A percentile compares a stretch with the other conserved stretches of the same genome.
These are phyloP conservation scores for Muraenolepis orangiensis DNA, from an alignment of 2,797 vertebrate species.

Conservation along the genomic window DNA sequence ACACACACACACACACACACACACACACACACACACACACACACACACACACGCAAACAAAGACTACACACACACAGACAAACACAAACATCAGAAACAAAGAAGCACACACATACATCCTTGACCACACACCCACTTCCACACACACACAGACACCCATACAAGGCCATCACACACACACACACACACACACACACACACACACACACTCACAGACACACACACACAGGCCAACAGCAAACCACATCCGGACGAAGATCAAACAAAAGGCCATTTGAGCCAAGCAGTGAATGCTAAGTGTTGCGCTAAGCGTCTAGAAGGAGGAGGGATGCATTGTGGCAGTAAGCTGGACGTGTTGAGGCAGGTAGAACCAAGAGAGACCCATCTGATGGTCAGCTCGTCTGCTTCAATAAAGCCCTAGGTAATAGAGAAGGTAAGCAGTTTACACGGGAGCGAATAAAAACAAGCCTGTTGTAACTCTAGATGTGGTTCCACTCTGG, in stretches of 20 bases:
- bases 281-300: constrained; percentile 32
- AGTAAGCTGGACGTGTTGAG: constrained; percentile 50
- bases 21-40: not conserved
- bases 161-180: not conserved
- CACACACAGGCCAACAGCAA: not conserved
- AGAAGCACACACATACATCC: not conserved
- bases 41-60: not conserved
- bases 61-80: not conserved
- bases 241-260: constrained; percentile 31
- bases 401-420: constrained; percentile 49
- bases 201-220: constrained; percentile 8
- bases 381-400: constrained; percentile 54
- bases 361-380: constrained; percentile 48
- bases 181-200: not conserved
- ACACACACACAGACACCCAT: not conserved
- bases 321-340: constrained; percentile 6
- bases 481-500: too few relatives aligned
- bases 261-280: constrained; percentile 39
- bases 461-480: not conserved
- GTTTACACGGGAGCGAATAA: constrained; percentile 33
- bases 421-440: constrained; percentile 41
- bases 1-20: not conserved
- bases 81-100: not conserved
- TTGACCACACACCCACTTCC: not conserved
- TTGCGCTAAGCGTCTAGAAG: not conserved